Evolutionary conservation across 2,888 invertebrate genomes (phyloP).

Genomic region (Cybosia mesomella): DNA sequence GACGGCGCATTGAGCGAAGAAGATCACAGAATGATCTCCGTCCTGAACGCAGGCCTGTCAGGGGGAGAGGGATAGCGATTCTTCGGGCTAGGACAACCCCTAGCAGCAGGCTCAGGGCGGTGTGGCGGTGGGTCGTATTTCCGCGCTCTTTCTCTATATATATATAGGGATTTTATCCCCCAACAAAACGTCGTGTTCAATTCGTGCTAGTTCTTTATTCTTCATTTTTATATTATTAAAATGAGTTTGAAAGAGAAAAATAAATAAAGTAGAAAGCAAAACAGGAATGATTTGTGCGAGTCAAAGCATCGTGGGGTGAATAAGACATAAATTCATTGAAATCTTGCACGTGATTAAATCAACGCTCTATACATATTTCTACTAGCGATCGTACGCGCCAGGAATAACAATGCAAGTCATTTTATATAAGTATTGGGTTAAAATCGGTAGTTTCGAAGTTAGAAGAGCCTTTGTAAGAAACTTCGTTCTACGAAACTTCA

Average conservation of each 20-base stretch:
- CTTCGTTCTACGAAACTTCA: conserved; percentile 49
- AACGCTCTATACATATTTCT: not conserved
- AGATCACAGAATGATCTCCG: no score
- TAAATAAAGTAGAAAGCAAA: not conserved
- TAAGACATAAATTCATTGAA: not conserved
- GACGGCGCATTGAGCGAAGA: no score
- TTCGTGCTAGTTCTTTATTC: no score
- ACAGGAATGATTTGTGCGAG: not conserved
- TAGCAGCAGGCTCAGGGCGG: no score
- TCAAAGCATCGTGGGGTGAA: not conserved
- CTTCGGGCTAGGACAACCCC: no score
- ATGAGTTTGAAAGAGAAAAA: not conserved
- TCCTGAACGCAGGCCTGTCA: no score
- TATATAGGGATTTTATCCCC: no score
- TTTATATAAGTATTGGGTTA: conserved; percentile 42
- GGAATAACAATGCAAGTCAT: conserved; percentile 19
- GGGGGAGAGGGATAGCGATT: no score
- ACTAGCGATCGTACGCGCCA: not conserved
- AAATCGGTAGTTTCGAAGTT: conserved; percentile 47
- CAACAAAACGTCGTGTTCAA: no score
- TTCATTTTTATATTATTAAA: no score
- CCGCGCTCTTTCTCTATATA: no score
- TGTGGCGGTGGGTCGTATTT: no score
- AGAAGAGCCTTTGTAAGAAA: conserved; percentile 53
- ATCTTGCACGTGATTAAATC: conserved; percentile 1